Base-by-base conservation (phyloP, 2,113 vertebrate species). In the Microtus pennsylvanicus region DNA sequence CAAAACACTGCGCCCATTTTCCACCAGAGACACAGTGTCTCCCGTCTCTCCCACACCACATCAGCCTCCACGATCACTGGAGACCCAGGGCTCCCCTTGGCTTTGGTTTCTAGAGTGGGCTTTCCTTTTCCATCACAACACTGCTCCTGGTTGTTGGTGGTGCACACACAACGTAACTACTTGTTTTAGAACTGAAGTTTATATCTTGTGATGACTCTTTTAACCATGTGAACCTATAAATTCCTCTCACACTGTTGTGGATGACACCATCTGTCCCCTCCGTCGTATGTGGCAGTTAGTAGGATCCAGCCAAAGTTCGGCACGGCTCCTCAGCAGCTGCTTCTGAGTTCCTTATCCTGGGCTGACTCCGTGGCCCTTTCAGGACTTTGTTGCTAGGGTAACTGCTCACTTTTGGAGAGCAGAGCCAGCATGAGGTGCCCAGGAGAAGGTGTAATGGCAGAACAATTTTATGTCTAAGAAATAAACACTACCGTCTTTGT, bases 311-410 rank as follows among this genome's bases (percentile, higher is more conserved):
- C 38, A 13, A 69, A 67, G 77, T n/a, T 63, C 65, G 69, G 90
- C 22, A 16, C 26, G 90, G n/a, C 72, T 50, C 55, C 65, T 13
- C 21, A 67, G 70, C 85, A 70, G 19, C 65, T 90, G 52, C 78
- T 93, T 89, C 74, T n/a, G 30, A 33, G 55, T 74, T 80, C 69
- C 65, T 47, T 24, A 24, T 87, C 55, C 63, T 87, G 11, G 82
- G 22, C 55, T 76, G 55, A 65, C 55, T 94, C 74, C 82, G 52
- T 89, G 42, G 69, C 90, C 61, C 90, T 95, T 81, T 52, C 35
- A 63, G 88, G 35, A 67, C 92, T 94, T 93, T 87, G 82, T 94
- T 96, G 67, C 52, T 26, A 83, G 38, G 67, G 52, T 75, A 93
- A 76, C 94, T 83, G 75, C 45, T 88, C 63, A 70, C 58, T 67